Conservation (phyloP, 1,140 invertebrate genomes). For the Dendrolimus kikuchii region DNA sequence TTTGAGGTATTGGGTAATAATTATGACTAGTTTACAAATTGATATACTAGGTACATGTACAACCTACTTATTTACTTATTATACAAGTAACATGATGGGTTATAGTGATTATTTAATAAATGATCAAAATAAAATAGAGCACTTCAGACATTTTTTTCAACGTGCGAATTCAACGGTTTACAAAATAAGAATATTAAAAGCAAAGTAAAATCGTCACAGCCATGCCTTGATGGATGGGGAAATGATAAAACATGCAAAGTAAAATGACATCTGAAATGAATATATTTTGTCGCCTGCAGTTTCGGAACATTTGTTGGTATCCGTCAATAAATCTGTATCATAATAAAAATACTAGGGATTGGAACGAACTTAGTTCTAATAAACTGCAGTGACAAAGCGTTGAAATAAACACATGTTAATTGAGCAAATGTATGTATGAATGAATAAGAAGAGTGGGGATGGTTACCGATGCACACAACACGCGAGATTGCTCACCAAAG, state of each 20-base stretch:
- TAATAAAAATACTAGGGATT: no score
- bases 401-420: conserved; percentile 52
- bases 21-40: no score
- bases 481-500: conserved; percentile 92
- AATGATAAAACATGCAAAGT: conserved; percentile 54
- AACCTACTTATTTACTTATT: no score
- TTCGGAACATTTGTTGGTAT: conserved; percentile 10
- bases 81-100: no score
- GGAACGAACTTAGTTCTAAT: conserved; percentile 3
- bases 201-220: conserved; percentile 1
- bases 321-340: no score
- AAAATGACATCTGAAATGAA: conserved; percentile 40
- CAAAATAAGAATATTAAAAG: background rate
- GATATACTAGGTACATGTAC: no score
- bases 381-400: conserved; percentile 42
- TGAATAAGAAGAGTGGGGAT: conserved; percentile 73
- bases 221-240: conserved; percentile 36
- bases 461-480: conserved; percentile 93
- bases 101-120: no score
- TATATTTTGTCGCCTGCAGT: conserved; percentile 23
- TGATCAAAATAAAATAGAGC: no score
- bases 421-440: conserved; percentile 66
- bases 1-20: no score
- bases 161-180: no score
- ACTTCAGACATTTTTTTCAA: no score